Evolutionary conservation across 2,888 invertebrate species (phyloP).

Genomic region (Adineta ricciae): DNA sequence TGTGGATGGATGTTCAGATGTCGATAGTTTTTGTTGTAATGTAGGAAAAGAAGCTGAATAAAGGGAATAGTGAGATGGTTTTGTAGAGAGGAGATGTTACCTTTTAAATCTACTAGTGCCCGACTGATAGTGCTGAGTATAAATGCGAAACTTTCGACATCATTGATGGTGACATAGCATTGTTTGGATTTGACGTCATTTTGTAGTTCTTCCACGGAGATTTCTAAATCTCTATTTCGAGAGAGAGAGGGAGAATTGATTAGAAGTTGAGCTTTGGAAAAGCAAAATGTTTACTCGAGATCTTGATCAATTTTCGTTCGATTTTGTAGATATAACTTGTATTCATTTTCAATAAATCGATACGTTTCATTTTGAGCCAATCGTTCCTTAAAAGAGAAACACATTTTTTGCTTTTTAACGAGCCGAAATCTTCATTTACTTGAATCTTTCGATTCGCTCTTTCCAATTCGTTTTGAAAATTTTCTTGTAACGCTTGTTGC

Average conservation of each 20-base stretch:
- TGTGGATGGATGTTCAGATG: neutral
- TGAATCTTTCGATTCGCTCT: neutral
- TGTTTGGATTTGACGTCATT: conserved; percentile 89
- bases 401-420: too few species aligned
- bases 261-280: too few species aligned
- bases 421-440: neutral
- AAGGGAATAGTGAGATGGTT: neutral
- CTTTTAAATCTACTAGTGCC: conserved; percentile 77
- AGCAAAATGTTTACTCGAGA: neutral
- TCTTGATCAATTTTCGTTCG: conserved; percentile 21
- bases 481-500: conserved; percentile 2
- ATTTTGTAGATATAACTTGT: neutral
- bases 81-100: conserved; percentile 38
- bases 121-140: conserved; percentile 50
- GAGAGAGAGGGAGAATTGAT: too few species aligned
- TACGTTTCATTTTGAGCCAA: neutral
- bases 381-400: neutral
- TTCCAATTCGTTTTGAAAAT: neutral
- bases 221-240: conserved; percentile 68
- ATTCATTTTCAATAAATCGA: neutral
- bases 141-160: conserved; percentile 74
- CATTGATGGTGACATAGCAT: conserved; percentile 90
- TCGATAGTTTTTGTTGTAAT: neutral
- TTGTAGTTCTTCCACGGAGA: conserved; percentile 83
- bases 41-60: neutral